Base-by-base conservation (phyloP, 2,888 invertebrate genomes). In the Chrysolina americana region DNA sequence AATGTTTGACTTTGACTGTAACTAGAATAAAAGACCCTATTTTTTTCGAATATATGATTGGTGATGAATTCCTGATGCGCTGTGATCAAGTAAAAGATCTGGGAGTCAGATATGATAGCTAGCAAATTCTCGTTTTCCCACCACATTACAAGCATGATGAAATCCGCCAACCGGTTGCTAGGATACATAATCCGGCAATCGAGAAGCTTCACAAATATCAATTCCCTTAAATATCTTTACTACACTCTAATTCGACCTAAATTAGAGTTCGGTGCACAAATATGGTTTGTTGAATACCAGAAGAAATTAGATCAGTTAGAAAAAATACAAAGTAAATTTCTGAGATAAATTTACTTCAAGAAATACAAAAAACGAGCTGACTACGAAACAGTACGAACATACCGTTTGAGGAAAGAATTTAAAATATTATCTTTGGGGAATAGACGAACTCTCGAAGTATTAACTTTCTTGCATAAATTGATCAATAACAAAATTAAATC, bases 121-220 rank as follows among this genome's bases (percentile, higher is more conserved):
- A 19, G 23, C 23, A 21, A 11, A 2, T 23, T 59, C 13, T 19
- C 59, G 11, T 59, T 59, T 59, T 19, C 59, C 19, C 21, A 19
- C 11, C 59, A 59, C 21, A 59, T 59, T 13, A 59, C 19, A 59
- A 59, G 10, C 4, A 19, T 59, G 21, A 59, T 23, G 23, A 59
- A 59, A 21, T 59, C 53, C 53, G 53, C 53, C n/a, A 53, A 53
- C 19, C 53, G 53, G 19, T 19, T 53, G 53, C 19, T 53, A 53
- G 53, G 53, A 15, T 53, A 10, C 15, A 53, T 53, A 53, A 53
- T 53, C 53, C n/a, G 53, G 15, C 53, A 53, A 53, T 15, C 53
- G 10, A 10, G 10, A 53, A 53, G 15, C 15, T 53, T 53, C 15
- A 53, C 53, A 15, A 53, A 53, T 53, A 53, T 53, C 8, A n/a